These are phyloP conservation scores for Meteorus colon DNA, from an alignment of 2,888 invertebrate species.

Conservation along the genomic window DNA sequence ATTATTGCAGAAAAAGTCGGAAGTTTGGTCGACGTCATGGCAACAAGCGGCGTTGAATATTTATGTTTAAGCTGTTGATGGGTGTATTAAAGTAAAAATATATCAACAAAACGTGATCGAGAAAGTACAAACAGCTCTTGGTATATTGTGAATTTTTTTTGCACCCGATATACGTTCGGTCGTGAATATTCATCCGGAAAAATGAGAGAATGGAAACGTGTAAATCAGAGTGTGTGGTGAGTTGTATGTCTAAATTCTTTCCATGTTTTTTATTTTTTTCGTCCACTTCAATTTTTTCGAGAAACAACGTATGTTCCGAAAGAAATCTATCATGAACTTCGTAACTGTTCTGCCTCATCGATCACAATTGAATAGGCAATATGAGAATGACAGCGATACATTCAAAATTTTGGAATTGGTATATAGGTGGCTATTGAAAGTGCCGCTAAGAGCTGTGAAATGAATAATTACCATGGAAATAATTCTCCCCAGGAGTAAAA, in stretches of 20 bases:
- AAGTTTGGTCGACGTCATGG: conserved; percentile 69
- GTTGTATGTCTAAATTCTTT: conserved; percentile 1
- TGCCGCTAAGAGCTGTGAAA: conserved; percentile 50
- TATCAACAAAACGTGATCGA: conserved; percentile 23
- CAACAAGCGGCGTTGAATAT: conserved; percentile 67
- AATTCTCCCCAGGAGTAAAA: not conserved
- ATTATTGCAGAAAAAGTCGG: conserved; percentile 64
- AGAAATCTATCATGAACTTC: not conserved
- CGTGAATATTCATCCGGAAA: not conserved
- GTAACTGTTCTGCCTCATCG: not conserved
- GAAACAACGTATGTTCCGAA: not conserved
- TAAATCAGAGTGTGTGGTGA: not conserved
- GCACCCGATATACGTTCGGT: conserved; percentile 26
- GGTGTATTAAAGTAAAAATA: not conserved
- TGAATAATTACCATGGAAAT: conserved; percentile 34
- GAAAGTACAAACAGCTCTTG: conserved; percentile 39
- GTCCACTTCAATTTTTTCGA: not conserved
- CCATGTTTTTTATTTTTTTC: not conserved
- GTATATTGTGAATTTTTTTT: conserved; percentile 16
- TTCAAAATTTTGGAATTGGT: conserved; percentile 21
- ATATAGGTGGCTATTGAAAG: conserved; percentile 40
- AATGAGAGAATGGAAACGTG: not conserved
- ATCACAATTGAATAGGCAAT: not conserved
- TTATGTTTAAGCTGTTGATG: not conserved
- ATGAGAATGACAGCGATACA: conserved; percentile 5